phyloP scores from a whole-genome alignment of 2,113 vertebrate species.

The Micromys minutus region DNA sequence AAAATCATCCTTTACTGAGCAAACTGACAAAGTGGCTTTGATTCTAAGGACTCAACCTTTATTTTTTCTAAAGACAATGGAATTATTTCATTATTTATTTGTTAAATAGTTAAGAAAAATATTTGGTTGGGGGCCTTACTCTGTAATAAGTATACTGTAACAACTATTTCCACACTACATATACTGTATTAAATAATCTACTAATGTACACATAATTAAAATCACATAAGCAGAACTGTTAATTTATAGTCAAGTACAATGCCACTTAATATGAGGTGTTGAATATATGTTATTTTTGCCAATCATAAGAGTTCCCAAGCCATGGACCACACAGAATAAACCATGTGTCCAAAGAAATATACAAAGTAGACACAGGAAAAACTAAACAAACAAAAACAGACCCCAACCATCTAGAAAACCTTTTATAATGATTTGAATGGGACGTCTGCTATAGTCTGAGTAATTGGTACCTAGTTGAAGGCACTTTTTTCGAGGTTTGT shows the following conservation, averaged over 20 bases:
- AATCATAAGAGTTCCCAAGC: background rate
- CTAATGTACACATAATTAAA: background rate
- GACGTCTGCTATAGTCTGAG: background rate
- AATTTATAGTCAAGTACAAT: background rate
- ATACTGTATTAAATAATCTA: background rate
- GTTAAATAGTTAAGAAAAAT: background rate
- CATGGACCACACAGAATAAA: too few relatives aligned
- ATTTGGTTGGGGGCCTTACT: background rate
- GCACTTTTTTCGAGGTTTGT: background rate
- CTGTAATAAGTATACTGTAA: background rate
- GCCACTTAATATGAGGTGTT: background rate
- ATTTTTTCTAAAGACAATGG: background rate
- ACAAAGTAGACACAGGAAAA: background rate
- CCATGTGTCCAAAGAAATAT: background rate
- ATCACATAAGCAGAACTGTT: background rate
- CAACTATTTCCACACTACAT: background rate
- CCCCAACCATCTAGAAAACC: background rate
- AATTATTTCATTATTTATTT: slow-evolving; percentile 36
- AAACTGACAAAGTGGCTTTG: slow-evolving; percentile 46
- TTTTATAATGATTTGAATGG: background rate
- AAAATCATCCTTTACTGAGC: slow-evolving; percentile 38
- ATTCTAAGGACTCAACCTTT: slow-evolving; percentile 38
- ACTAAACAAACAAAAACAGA: background rate
- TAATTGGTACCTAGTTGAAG: background rate
- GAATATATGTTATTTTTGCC: background rate